Evolutionary conservation across 2,113 vertebrate species (phyloP).

Genomic region (Megaceryle maxima): DNA sequence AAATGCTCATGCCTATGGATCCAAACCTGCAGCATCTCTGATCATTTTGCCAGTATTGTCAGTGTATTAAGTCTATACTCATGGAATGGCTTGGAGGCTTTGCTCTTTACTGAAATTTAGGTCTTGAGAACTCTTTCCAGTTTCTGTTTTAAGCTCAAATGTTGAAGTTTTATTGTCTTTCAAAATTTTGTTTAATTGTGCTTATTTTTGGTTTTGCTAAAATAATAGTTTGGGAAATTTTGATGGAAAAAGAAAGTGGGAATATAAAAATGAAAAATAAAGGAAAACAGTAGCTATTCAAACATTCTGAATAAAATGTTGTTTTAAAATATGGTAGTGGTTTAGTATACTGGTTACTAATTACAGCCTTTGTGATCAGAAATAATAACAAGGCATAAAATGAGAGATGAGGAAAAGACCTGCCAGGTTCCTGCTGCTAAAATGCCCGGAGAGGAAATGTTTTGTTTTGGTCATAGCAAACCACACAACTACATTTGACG

Average conservation of each 20-base stretch:
- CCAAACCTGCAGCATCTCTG: neutral
- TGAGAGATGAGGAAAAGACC: neutral
- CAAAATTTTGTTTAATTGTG: neutral
- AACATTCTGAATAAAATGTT: neutral
- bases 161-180: neutral
- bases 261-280: neutral
- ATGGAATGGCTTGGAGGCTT: neutral
- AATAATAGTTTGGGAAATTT: neutral
- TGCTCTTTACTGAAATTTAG: neutral
- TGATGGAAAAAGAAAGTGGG: neutral
- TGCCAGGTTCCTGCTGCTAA: neutral
- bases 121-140: neutral
- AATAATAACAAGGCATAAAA: neutral
- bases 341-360: neutral
- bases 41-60: neutral
- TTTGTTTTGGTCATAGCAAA: neutral
- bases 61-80: neutral
- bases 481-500: neutral
- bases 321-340: neutral
- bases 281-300: neutral
- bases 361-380: neutral
- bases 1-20: neutral
- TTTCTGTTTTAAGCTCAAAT: neutral
- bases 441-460: neutral
- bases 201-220: neutral